Base-by-base conservation (phyloP, 2,797 vertebrate species). In the Intellagama lesueurii region DNA sequence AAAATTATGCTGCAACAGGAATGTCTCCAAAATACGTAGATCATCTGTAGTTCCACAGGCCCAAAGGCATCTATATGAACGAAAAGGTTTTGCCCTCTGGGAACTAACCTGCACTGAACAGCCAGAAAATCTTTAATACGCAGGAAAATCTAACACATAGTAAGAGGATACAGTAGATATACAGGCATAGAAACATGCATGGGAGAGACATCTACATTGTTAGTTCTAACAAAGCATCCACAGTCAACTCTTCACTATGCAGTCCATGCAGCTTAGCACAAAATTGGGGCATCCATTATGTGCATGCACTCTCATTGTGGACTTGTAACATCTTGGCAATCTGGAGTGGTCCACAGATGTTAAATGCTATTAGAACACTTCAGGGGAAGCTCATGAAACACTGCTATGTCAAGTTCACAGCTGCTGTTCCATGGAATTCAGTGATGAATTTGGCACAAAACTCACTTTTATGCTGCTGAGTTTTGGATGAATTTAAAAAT, bases 331-430 rank as follows among this genome's bases (percentile, higher is more conserved):
- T 81, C 87, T 89, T 95, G 93, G 95, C 95, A 95, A 79, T 49
- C 52, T 0, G 0, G 81, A 92, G 76, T 1, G 30, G 88, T 90
- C 90, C 93, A 91, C 95, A 94, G 94, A 93, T 95, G 95, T 93
- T 94, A 92, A 92, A 88, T 75, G 83, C 85, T 85, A 92, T 92
- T 76, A 89, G 87, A 92, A 92, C 69, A 93, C 94, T 94, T 95
- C 87, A 91, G 92, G 94, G 93, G 87, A 90, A 88, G 90, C 88
- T 87, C 89, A 87, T 90, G 92, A 95, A 93, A 92, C 94, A 87
- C 91, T 84, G 86, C 87, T 91, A 91, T 92, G 94, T 93, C 93
- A 94, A 87, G 89, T n/a, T 32, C 66, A 0, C 95, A 96, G 93
- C 94, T 95, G 95, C 92, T 82, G 24, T 5, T 87, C 85, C 79